These are phyloP conservation scores for Leptopilina drosophilae DNA, from an alignment of 2,888 invertebrate genomes.

Conservation along the genomic window DNA sequence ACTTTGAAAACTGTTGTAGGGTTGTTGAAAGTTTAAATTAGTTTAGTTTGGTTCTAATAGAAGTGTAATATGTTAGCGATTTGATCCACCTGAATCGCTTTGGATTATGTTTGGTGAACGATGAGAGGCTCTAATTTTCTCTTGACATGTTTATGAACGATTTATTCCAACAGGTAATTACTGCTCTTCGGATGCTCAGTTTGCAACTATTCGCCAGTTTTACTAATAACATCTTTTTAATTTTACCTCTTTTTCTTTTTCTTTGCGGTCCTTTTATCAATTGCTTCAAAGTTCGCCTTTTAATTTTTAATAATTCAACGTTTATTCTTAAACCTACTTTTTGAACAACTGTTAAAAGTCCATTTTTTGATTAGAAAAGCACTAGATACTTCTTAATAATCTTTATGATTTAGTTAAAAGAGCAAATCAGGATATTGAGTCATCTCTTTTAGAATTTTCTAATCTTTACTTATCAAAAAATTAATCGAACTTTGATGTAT, in stretches of 20 bases:
- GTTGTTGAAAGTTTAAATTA: no score
- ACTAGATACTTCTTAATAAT: neutral
- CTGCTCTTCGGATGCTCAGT: neutral
- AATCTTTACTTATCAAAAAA: neutral
- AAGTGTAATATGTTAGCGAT: conserved; percentile 14
- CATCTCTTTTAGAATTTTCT: neutral
- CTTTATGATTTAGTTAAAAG: neutral
- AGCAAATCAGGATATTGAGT: neutral
- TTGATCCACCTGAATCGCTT: neutral
- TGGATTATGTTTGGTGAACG: conserved; percentile 20
- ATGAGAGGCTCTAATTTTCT: neutral
- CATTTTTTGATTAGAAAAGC: no score
- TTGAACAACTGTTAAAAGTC: no score
- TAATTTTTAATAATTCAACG: no score
- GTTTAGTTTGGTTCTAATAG: no score
- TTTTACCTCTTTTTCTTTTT: neutral
- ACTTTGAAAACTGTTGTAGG: no score
- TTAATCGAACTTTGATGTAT: neutral
- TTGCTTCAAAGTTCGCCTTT: no score
- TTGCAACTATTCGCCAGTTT: neutral
- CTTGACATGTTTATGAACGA: conserved; percentile 4
- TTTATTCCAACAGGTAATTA: conserved; percentile 15
- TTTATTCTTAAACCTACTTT: no score
- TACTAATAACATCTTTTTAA: neutral
- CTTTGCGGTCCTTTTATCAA: neutral